Percentiles rank a stretch among this genome's conserved stretches.
Evolutionary conservation across 2,113 vertebrate genomes (phyloP).

Genomic region (Rutilus rutilus): DNA sequence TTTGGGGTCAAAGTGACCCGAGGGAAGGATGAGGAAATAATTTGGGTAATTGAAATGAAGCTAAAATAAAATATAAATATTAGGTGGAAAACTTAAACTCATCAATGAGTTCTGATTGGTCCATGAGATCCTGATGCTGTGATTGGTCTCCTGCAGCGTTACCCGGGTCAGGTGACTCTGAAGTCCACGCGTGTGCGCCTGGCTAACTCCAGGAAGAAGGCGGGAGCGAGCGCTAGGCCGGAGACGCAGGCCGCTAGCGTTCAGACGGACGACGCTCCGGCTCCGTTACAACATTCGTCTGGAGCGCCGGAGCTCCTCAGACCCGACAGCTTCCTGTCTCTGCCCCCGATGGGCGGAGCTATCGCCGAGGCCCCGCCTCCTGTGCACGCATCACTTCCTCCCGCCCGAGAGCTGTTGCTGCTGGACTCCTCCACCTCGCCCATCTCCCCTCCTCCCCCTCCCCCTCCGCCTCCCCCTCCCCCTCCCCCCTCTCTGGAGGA

Average conservation of each 20-base stretch:
- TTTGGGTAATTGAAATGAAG: too few species aligned
- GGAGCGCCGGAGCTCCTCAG: conserved; percentile 55
- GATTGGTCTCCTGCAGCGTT: conserved; percentile 74
- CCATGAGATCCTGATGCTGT: background rate
- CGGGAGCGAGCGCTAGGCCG: conserved; percentile 46
- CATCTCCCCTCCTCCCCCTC: conserved; percentile 63
- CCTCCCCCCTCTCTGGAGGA: conserved; percentile 65
- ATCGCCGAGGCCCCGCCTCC: conserved; percentile 70
- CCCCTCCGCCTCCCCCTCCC: conserved; percentile 62
- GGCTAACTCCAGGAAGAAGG: conserved; percentile 78
- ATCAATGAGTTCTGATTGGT: too few species aligned
- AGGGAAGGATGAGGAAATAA: too few species aligned
- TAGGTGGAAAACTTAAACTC: too few species aligned
- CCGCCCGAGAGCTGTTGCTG: conserved; percentile 58
- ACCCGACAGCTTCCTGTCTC: conserved; percentile 70
- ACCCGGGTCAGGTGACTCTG: conserved; percentile 93
- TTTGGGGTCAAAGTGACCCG: too few species aligned
- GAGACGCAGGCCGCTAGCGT: conserved; percentile 75
- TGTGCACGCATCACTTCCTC: conserved; percentile 60
- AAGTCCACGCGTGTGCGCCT: conserved; percentile 88
- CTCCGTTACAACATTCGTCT: conserved; percentile 68
- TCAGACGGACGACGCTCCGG: conserved; percentile 72
- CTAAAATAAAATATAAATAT: too few species aligned
- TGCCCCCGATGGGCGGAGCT: conserved; percentile 74
- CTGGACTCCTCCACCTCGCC: conserved; percentile 69